Percentiles rank a stretch among this genome's conserved stretches.
Evolutionary conservation across 35 echinoderm and acorn worm species (phyloP).

Genomic region (Heliocidaris tuberculata): DNA sequence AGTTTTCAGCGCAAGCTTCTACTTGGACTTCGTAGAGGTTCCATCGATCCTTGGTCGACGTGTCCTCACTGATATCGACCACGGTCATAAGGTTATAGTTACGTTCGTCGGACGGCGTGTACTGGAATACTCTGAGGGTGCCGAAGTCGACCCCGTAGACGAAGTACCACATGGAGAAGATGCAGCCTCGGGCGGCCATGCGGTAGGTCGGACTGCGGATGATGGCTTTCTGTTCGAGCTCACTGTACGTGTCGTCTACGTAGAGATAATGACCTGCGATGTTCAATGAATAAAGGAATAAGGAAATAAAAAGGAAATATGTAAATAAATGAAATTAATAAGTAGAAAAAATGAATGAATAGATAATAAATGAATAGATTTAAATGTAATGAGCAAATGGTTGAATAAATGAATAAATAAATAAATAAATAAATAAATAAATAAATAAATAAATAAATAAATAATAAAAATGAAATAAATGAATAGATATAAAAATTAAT

Average conservation of each 20-base stretch:
- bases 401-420: no score
- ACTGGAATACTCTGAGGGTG: constrained; percentile 49
- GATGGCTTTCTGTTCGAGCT: constrained; percentile 53
- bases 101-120: constrained; percentile 8
- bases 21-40: constrained; percentile 52
- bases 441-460: no score
- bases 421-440: no score
- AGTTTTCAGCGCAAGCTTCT: constrained; percentile 66
- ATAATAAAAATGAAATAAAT: no score
- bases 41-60: constrained; percentile 53
- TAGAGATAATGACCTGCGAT: constrained; percentile 71
- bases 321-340: no score
- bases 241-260: constrained; percentile 59
- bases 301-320: no score
- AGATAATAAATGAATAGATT: no score
- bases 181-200: constrained; percentile 60
- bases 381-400: no score
- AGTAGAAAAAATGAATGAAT: no score
- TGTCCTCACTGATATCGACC: constrained; percentile 47
- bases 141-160: constrained; percentile 71
- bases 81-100: constrained; percentile 48
- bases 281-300: no score
- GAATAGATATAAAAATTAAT: no score
- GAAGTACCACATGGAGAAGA: constrained; percentile 79
- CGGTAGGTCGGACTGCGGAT: constrained; percentile 61